Evolutionary conservation across 2,888 invertebrate species (phyloP).

Genomic region (Melitaea athalia): DNA sequence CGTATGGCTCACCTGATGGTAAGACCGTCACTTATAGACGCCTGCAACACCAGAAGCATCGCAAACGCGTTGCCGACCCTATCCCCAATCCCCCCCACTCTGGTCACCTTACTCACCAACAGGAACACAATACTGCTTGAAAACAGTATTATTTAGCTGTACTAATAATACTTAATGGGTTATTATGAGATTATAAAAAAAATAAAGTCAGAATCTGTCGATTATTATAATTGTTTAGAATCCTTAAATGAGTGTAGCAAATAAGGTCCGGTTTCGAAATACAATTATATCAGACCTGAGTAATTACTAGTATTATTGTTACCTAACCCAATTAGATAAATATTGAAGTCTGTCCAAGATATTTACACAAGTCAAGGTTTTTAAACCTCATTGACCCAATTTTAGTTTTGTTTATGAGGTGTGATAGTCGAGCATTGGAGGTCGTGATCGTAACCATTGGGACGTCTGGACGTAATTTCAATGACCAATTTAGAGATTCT

Average conservation of each 20-base stretch:
- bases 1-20: too few relatives aligned
- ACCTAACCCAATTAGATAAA: constrained; percentile 73
- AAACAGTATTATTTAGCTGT: too few relatives aligned
- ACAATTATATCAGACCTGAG: constrained; percentile 12
- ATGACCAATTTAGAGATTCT: neutral
- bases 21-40: too few relatives aligned
- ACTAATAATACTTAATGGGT: neutral
- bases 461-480: neutral
- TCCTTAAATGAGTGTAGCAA: neutral
- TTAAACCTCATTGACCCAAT: constrained; percentile 70
- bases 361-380: constrained; percentile 58
- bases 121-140: too few relatives aligned
- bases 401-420: constrained; percentile 49
- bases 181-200: neutral
- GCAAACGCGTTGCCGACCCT: too few relatives aligned
- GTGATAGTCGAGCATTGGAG: constrained; percentile 39
- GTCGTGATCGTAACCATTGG: constrained; percentile 16
- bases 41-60: too few relatives aligned
- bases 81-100: too few relatives aligned
- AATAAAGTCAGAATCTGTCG: neutral
- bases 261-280: constrained; percentile 16
- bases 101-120: too few relatives aligned
- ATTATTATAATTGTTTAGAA: neutral
- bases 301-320: constrained; percentile 34
- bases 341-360: constrained; percentile 45